Evolutionary conservation across 2,888 invertebrate species (phyloP).

Genomic region (Caenorhabditis zanzibari): DNA sequence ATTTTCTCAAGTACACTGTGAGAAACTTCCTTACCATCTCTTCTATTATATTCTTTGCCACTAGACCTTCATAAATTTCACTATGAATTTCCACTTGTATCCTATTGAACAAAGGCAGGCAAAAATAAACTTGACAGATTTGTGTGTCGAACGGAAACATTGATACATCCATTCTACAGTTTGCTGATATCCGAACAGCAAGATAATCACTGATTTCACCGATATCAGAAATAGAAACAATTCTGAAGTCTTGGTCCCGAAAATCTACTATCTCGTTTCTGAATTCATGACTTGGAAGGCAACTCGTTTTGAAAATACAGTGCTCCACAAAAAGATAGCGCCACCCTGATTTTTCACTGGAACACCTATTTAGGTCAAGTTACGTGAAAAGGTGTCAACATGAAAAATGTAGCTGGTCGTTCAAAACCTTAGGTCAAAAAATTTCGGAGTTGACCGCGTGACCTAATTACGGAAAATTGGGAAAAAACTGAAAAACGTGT

Average conservation of each 20-base stretch:
- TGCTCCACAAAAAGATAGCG: no score
- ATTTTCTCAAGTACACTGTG: background rate
- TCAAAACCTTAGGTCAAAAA: background rate
- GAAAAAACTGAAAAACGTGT: no score
- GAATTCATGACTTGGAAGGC: background rate
- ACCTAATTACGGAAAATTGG: no score
- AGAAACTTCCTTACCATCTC: slow-evolving; percentile 25
- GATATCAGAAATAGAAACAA: background rate
- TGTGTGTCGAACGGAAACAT: slow-evolving; percentile 59
- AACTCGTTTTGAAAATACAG: background rate
- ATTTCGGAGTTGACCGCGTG: no score
- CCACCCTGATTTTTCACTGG: no score
- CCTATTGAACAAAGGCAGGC: slow-evolving; percentile 35
- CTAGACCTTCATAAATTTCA: slow-evolving; percentile 43
- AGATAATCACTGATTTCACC: slow-evolving; percentile 43
- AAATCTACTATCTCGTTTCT: slow-evolving; percentile 57
- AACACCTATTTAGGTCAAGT: no score
- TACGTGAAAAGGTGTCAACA: no score
- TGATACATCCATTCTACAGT: slow-evolving; percentile 49
- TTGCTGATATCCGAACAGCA: slow-evolving; percentile 39
- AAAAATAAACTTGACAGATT: slow-evolving; percentile 44
- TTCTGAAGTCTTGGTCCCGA: slow-evolving; percentile 53
- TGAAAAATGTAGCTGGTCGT: no score
- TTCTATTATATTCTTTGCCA: background rate
- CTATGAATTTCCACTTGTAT: slow-evolving; percentile 30